A percentile compares a stretch with the other conserved stretches of the same genome.
phyloP scores from a whole-genome alignment of 2,797 vertebrate species.

The Phylloscopus collybita region DNA sequence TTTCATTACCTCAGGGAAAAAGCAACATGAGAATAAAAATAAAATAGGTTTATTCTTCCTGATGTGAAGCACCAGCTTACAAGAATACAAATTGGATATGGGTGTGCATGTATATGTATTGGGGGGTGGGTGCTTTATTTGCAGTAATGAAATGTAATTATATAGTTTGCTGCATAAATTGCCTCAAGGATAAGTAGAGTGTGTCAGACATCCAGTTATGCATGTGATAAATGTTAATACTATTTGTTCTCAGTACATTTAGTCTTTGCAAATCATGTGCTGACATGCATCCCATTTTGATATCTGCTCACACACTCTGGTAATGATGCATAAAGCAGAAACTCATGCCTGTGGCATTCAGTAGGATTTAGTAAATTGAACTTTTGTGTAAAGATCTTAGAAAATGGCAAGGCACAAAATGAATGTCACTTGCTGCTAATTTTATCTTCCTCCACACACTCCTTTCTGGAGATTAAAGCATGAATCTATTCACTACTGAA shows the following conservation, averaged over 20 bases:
- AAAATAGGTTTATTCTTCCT: conserved; percentile 24
- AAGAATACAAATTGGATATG: conserved; percentile 46
- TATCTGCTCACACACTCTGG: conserved; percentile 62
- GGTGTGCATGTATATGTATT: not conserved
- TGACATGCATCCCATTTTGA: conserved; percentile 68
- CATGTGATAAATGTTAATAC: conserved; percentile 68
- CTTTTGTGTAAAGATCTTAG: conserved; percentile 64
- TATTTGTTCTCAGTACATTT: conserved; percentile 58
- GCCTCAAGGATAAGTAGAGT: conserved; percentile 58
- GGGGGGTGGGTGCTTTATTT: conserved; percentile 29
- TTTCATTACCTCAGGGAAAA: conserved; percentile 18
- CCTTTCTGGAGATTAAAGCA: not conserved
- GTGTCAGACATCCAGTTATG: conserved; percentile 72
- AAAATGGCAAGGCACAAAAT: conserved; percentile 61
- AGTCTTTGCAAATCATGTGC: conserved; percentile 72
- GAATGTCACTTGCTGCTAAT: conserved; percentile 45
- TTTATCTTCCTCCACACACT: conserved; percentile 24
- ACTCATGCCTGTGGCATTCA: conserved; percentile 39
- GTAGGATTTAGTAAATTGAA: conserved; percentile 62
- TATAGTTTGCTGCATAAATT: conserved; percentile 64
- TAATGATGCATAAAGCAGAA: conserved; percentile 54
- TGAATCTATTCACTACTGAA: conserved; percentile 9
- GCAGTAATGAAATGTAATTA: conserved; percentile 76
- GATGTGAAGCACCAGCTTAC: not conserved
- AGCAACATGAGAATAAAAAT: not conserved